Percentiles rank a stretch among this genome's conserved stretches.
phyloP scores from a whole-genome alignment of 92 coral and sea anemone species.

The Pocillopora meandrina region DNA sequence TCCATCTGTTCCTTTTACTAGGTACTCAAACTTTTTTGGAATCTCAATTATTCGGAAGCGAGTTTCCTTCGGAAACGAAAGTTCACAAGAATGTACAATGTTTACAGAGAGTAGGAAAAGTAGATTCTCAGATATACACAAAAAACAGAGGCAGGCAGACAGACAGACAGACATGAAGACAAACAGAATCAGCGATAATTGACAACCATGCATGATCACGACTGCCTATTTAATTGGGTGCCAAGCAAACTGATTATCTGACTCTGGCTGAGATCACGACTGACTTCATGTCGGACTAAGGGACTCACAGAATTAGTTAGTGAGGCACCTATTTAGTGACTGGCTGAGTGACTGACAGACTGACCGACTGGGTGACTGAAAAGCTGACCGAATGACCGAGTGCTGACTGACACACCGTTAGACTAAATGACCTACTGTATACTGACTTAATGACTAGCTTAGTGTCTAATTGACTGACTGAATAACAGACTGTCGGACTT shows the following conservation, averaged over 20 bases:
- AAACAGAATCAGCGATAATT: no score
- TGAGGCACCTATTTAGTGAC: no score
- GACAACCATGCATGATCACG: no score
- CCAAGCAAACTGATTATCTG: neutral
- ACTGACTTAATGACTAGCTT: neutral
- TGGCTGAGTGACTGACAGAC: no score
- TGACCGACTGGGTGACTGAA: neutral
- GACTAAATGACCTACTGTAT: neutral
- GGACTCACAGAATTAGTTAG: no score
- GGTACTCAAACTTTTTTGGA: constrained; percentile 16
- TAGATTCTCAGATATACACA: no score
- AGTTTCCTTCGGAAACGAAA: neutral
- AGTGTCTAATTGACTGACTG: neutral
- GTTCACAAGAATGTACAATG: neutral
- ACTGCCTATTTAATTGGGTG: no score
- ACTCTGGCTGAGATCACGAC: neutral
- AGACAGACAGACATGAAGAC: neutral
- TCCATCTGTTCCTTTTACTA: constrained; percentile 29
- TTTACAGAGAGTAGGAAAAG: no score
- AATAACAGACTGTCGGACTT: neutral
- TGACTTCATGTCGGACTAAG: no score
- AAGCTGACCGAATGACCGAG: neutral
- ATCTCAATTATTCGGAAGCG: constrained; percentile 3
- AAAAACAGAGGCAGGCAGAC: neutral
- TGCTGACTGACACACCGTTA: neutral